A percentile compares a stretch with the other conserved stretches of the same genome.
Evolutionary conservation across 2,797 vertebrate genomes (phyloP).

Genomic region (Peromyscus attwateri): DNA sequence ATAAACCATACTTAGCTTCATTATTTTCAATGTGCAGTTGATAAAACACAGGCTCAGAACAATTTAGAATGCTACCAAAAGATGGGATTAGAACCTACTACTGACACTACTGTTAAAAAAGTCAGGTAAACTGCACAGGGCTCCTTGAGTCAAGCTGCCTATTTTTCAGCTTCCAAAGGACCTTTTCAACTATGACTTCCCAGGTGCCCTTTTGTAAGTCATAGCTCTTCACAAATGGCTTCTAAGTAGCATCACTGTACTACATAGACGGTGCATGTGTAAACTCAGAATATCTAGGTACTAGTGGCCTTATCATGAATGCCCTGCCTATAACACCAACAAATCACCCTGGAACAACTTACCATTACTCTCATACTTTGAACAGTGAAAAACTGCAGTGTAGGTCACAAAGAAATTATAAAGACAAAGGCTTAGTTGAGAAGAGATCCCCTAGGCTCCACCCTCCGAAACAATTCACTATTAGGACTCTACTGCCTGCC

Average conservation of each 20-base stretch:
- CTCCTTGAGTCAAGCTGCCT: not conserved
- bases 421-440: conserved; percentile 11
- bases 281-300: not conserved
- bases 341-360: conserved; percentile 26
- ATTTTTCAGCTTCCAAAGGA: conserved; percentile 51
- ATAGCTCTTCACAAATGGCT: not conserved
- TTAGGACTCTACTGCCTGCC: not conserved
- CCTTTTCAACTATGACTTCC: conserved; percentile 3
- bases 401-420: not conserved
- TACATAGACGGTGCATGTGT: not conserved
- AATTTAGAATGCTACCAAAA: not conserved
- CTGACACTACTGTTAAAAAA: not conserved
- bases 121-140: not conserved
- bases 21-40: conserved; percentile 34
- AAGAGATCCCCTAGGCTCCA: conserved; percentile 18
- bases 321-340: not conserved
- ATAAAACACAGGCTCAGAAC: conserved; percentile 51
- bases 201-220: not conserved
- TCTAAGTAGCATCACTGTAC: not conserved
- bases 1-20: not conserved
- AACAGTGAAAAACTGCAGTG: conserved; percentile 13
- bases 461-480: not conserved
- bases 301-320: not conserved
- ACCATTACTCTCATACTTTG: not conserved
- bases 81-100: not conserved